Evolutionary conservation across 2,888 invertebrate species (phyloP), one percentile per base, ranked within the genome.

Genomic region (Drosophila greeni): DNA sequence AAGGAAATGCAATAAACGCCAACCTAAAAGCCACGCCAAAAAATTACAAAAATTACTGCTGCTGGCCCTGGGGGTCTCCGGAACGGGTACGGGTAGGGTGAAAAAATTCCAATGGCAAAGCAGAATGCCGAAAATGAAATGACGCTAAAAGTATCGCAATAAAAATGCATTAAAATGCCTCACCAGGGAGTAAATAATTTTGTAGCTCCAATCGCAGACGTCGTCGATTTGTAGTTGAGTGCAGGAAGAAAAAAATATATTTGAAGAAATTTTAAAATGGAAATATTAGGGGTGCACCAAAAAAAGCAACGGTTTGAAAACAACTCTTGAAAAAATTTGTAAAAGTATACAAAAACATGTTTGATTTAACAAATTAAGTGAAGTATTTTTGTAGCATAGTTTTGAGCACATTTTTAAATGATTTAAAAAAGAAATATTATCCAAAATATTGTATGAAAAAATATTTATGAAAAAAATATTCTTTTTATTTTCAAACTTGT

Each of bases 141-240:
- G 64, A 70, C 52, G 66, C 66, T 48, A 66, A 71, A 76, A 71
- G 76, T 70, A 80, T 70, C 65, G 73, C 73, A 76, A 82, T 76
- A 72, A 84, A 84, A 81, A 70, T 69, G 68, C 84, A 84, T 82
- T 79, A 75, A 79, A 82, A 84, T 73, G 66, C 68, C 82, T 49
- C 53, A 34, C 49, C 61, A 62, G 53, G 60, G 69, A 60, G 64
- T 56, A 60, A 61, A 61, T 72, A 61, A 53, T 57, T 71, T 36
- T 43, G 42, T 48, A 37, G 39, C 34, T 47, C 66, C 65, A 58
- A 66, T 53, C 65, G 52, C 31, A 33, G 43, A 51, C 39, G 26
- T 56, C 57, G 66, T 36, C 16, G 37, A 18, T 29, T 37, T 36
- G 20, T 33, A 37, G 48, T 43, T 26, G 11, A 6, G 7, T 52